Evolutionary conservation across 2,888 invertebrate genomes (phyloP), one percentile per base, ranked within the genome.

Genomic region (Dermolepida albohirtum): DNA sequence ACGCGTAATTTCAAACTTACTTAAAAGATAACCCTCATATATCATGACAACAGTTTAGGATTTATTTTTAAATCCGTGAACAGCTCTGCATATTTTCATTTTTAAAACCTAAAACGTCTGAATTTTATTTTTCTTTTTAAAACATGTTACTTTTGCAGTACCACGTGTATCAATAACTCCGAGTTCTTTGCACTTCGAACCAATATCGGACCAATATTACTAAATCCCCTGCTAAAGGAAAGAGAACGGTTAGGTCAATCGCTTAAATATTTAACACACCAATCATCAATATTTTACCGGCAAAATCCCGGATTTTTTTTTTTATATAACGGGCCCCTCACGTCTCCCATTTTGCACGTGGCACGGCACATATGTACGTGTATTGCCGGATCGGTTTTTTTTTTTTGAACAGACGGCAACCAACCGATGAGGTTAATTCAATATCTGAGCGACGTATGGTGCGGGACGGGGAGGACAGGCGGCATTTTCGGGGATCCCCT

Each of bases 251-350:
- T 76, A 77, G 80, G 79, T 78, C 78, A 79, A 74, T 74, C 75
- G 70, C 71, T 71, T 80, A 78, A 79, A 80, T 80, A 79, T 79
- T 80, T 79, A 75, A 80, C 73, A 6, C 76, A 70, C 57, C 65
- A 67, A 75, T 12, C 78, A 78, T 80, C 78, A 80, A 80, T 80
- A 79, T 78, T 80, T 78, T 72, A 80, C 73, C 74, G 59, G 14
- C 75, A 72, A 74, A 77, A 77, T 39, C 59, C 51, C 41, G 47
- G 57, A 40, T 39, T 55, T 62, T 47, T 59, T 62, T 39, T 55
- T 62, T 47, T 59, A 47, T 44, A 14, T 29, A 47, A 27, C 39
- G 10, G 27, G 11, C 27, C 59, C 34, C 34, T 14, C 22, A 8
- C 59, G 34, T 47, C 44, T 34, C 44, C 16, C 59, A 17, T 10